phyloP scores from a whole-genome alignment of 2,797 vertebrate genomes.

The Sardinella longiceps region DNA sequence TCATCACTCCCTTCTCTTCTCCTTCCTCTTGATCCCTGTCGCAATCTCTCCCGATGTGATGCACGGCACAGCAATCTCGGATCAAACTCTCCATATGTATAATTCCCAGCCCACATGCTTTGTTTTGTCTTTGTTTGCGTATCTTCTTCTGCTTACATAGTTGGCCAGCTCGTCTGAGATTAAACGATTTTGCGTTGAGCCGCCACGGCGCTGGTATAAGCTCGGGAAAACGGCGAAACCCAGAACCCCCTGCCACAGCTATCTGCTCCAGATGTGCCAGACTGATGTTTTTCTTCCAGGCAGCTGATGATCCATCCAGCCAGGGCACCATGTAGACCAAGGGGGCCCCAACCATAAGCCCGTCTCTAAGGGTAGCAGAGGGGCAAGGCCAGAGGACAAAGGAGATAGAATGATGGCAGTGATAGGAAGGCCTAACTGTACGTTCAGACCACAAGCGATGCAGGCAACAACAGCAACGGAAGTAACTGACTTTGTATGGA shows the following conservation, averaged over 20 bases:
- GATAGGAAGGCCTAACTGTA: neutral
- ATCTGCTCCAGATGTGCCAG: neutral
- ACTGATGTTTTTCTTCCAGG: conserved; percentile 4
- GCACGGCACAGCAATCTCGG: neutral
- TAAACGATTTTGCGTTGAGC: conserved; percentile 16
- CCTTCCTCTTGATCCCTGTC: neutral
- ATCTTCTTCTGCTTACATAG: neutral
- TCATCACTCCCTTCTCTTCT: conserved; percentile 30
- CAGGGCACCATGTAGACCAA: neutral
- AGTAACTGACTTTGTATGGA: no score
- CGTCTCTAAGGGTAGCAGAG: neutral
- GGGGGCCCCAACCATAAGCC: neutral
- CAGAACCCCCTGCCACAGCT: neutral
- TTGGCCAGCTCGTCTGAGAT: neutral
- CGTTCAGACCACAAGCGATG: no score
- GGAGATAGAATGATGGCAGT: neutral
- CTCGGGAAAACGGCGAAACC: neutral
- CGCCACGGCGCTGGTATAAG: neutral
- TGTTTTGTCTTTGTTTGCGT: neutral
- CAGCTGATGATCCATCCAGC: neutral
- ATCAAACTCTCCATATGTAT: neutral
- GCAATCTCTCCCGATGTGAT: neutral
- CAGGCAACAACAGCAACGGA: no score
- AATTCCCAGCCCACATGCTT: neutral
- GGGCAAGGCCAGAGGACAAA: neutral